phyloP scores from a whole-genome alignment of 1,140 invertebrate genomes.

The Heliothis virescens region DNA sequence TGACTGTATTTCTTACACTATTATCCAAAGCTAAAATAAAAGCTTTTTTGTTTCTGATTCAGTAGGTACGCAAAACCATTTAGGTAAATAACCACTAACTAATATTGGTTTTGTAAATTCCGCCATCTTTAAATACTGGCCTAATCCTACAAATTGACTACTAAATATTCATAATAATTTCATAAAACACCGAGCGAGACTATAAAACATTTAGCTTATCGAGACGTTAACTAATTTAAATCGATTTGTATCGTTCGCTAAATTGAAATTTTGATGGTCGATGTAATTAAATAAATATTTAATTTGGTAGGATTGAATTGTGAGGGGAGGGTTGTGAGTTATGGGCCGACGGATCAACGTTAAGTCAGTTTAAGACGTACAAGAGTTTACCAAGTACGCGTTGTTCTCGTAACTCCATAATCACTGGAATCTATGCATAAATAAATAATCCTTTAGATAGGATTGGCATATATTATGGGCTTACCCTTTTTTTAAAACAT shows the following conservation, averaged over 20 bases:
- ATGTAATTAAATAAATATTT: conserved; percentile 47
- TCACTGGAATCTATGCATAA: too few relatives aligned
- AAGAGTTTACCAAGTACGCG: background rate
- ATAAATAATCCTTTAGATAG: too few relatives aligned
- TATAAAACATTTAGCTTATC: conserved; percentile 41
- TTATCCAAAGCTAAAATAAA: too few relatives aligned
- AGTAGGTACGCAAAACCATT: too few relatives aligned
- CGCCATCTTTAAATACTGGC: background rate
- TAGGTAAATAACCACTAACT: background rate
- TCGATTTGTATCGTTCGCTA: conserved; percentile 41
- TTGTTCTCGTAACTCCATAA: too few relatives aligned
- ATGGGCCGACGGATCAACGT: background rate
- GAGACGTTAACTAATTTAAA: conserved; percentile 46
- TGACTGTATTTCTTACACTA: too few relatives aligned
- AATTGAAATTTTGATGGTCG: conserved; percentile 39
- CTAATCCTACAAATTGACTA: conserved; percentile 30
- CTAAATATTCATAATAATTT: conserved; percentile 38
- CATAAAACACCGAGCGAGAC: conserved; percentile 30
- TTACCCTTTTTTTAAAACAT: too few relatives aligned
- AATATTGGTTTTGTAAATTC: background rate
- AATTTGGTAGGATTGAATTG: conserved; percentile 22
- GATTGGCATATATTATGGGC: too few relatives aligned
- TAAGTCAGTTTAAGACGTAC: background rate
- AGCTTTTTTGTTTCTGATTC: too few relatives aligned
- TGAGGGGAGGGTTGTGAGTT: conserved; percentile 3